Evolutionary conservation across 2,888 invertebrate genomes (phyloP).

Genomic region (Drosophila melanosoma): DNA sequence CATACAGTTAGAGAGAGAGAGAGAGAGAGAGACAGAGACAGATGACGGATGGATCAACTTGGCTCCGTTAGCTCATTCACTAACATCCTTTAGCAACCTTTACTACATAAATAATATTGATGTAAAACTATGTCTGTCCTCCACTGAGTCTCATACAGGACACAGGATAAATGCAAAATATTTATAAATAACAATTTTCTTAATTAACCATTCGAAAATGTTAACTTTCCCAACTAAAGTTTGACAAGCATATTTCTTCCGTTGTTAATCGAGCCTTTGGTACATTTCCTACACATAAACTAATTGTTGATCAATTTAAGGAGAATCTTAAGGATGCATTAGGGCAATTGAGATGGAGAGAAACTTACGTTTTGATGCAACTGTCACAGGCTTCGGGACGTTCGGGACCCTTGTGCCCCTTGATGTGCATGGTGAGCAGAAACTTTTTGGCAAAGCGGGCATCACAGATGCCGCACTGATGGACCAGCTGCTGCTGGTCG

Average conservation of each 20-base stretch:
- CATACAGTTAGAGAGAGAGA: background rate
- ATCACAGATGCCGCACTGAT: conserved; percentile 64
- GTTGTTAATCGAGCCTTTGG: no score
- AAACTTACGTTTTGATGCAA: conserved; percentile 63
- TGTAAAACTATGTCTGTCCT: no score
- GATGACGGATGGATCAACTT: background rate
- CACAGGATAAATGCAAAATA: no score
- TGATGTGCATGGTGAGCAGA: conserved; percentile 75
- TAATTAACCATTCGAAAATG: no score
- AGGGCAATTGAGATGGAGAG: no score
- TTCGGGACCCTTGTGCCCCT: conserved; percentile 69
- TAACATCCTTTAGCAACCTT: background rate
- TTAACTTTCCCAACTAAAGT: no score
- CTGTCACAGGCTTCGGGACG: conserved; percentile 65
- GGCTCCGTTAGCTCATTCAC: background rate
- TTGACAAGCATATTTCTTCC: no score
- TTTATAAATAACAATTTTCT: no score
- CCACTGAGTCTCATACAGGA: no score
- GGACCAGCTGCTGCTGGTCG: conserved; percentile 71
- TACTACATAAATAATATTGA: background rate
- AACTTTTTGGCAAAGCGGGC: conserved; percentile 74
- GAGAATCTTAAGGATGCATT: no score
- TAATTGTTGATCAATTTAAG: no score
- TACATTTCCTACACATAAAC: no score
- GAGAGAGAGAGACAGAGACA: background rate